phyloP scores from a whole-genome alignment of 2,888 invertebrate genomes.

The Dexiosoma caninum region DNA sequence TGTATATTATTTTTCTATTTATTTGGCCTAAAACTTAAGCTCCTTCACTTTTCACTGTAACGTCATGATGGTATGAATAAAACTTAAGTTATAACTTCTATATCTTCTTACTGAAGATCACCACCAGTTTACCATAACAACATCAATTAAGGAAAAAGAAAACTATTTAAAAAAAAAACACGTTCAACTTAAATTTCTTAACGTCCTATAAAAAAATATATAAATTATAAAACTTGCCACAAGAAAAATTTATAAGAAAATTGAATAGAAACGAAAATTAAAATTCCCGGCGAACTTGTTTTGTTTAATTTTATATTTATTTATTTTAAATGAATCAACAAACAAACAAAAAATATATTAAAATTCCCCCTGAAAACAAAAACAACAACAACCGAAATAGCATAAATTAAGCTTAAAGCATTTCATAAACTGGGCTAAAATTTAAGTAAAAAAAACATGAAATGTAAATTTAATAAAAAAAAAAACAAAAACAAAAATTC shows the following conservation, averaged over 20 bases:
- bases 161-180: slow-evolving; percentile 42
- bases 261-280: slow-evolving; percentile 25
- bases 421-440: slow-evolving; percentile 66
- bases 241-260: slow-evolving; percentile 51
- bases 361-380: slow-evolving; percentile 44
- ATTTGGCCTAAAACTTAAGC: slow-evolving; percentile 54
- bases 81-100: slow-evolving; percentile 44
- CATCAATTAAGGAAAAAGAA: slow-evolving; percentile 45
- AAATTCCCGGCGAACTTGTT: slow-evolving; percentile 47
- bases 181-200: slow-evolving; percentile 60
- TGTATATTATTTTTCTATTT: slow-evolving; percentile 49
- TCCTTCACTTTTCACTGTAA: slow-evolving; percentile 25
- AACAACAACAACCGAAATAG: slow-evolving; percentile 58
- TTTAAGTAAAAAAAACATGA: slow-evolving; percentile 64
- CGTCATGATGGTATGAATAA: slow-evolving; percentile 39
- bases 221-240: slow-evolving; percentile 49
- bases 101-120: slow-evolving; percentile 48
- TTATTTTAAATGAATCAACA: slow-evolving; percentile 51
- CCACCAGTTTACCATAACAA: slow-evolving; percentile 52
- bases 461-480: slow-evolving; percentile 58
- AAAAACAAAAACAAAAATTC: slow-evolving; percentile 48
- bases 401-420: slow-evolving; percentile 65
- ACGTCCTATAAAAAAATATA: slow-evolving; percentile 54
- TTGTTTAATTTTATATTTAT: slow-evolving; percentile 49
- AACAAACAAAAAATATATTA: slow-evolving; percentile 35